Evolutionary conservation across 1,140 invertebrate genomes (phyloP).

Genomic region (Penaeus japonicus): DNA sequence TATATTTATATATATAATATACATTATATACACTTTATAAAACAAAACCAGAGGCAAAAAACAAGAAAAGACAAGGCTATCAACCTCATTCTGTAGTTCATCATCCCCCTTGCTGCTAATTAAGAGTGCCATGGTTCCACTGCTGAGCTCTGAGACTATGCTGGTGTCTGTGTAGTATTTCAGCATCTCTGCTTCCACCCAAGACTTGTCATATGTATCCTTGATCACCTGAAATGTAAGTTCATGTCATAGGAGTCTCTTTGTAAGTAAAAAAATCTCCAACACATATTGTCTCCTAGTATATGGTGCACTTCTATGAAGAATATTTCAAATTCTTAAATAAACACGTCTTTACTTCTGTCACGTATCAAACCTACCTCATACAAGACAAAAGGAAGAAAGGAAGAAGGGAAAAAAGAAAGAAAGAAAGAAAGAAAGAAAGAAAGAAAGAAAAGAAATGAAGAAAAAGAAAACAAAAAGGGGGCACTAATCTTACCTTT

Average conservation of each 20-base stretch:
- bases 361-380: neutral
- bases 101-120: conserved; percentile 67
- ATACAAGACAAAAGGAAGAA: no score
- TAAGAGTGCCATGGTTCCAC: conserved; percentile 60
- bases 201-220: conserved; percentile 53
- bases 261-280: neutral
- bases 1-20: no score
- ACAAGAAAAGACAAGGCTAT: conserved; percentile 8
- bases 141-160: conserved; percentile 56
- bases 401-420: no score
- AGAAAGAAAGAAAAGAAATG: neutral
- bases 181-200: conserved; percentile 57
- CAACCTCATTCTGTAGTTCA: conserved; percentile 81
- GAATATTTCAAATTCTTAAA: no score
- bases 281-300: neutral
- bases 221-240: neutral
- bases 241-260: neutral
- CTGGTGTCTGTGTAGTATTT: conserved; percentile 48
- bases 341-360: neutral
- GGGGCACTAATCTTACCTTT: neutral
- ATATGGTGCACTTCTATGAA: no score
- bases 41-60: neutral
- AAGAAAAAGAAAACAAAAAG: neutral
- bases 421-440: no score
- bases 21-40: no score